Conservation (phyloP, 2,888 invertebrate species). For the Drosophila limbata region DNA sequence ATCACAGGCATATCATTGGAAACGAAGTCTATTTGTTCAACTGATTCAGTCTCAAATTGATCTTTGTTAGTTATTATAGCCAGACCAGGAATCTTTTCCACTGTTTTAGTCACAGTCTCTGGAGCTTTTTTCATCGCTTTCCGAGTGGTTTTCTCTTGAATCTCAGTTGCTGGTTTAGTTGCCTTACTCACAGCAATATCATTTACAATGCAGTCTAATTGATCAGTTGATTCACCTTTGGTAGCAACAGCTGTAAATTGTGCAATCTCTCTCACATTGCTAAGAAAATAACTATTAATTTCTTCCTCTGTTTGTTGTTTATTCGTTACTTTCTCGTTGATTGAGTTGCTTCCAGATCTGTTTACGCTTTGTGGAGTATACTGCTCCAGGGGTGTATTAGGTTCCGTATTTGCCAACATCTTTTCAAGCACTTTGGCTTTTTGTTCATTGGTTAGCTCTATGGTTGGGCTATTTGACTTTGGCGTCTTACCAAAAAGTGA, state of each 20-base stretch:
- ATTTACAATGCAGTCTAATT: background rate
- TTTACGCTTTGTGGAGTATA: constrained; percentile 15
- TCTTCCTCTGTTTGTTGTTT: background rate
- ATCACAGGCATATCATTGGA: background rate
- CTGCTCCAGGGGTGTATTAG: constrained; percentile 5
- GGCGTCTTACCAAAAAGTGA: constrained; percentile 21
- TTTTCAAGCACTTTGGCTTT: background rate
- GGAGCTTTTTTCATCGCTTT: background rate
- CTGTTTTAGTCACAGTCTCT: background rate
- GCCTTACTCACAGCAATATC: no score
- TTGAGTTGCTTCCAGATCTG: background rate
- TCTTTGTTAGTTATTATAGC: constrained; percentile 1
- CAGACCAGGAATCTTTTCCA: constrained; percentile 11
- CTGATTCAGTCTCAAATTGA: background rate
- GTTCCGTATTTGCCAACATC: constrained; percentile 13
- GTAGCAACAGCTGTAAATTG: background rate
- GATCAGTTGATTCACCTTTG: background rate
- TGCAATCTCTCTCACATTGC: background rate
- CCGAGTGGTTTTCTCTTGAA: background rate
- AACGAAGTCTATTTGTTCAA: background rate
- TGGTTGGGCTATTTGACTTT: background rate
- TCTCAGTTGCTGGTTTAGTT: background rate
- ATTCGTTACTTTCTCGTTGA: background rate
- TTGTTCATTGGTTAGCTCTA: background rate
- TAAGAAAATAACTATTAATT: constrained; percentile 24